A percentile compares a stretch with the other conserved stretches of the same genome.
These are phyloP conservation scores for Threskiornis aethiopicus DNA, from an alignment of 2,797 vertebrate species.

Conservation along the genomic window DNA sequence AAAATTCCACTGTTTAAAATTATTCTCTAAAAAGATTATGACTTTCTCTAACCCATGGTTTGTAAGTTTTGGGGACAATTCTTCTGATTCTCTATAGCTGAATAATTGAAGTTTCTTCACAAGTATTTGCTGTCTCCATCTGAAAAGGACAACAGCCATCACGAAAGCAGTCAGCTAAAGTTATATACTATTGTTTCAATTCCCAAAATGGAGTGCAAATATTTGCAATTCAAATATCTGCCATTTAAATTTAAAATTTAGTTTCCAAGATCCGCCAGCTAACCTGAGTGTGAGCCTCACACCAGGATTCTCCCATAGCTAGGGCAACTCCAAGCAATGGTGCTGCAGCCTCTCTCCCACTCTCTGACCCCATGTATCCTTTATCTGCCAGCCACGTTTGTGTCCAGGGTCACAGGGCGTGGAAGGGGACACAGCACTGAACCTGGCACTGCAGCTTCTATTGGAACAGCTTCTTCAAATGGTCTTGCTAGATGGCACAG, in stretches of 20 bases:
- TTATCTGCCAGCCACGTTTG: not conserved
- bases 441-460: not conserved
- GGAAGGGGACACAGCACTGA: not conserved
- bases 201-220: not conserved
- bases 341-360: not conserved
- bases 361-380: not conserved
- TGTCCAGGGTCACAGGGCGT: not conserved
- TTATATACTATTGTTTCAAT: not conserved
- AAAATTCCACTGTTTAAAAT: not conserved
- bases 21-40: not conserved
- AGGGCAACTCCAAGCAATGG: not conserved
- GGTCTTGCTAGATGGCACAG: not conserved
- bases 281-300: not conserved
- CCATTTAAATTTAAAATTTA: slow-evolving; percentile 1
- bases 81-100: not conserved
- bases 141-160: not conserved
- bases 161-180: not conserved
- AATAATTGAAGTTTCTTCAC: not conserved
- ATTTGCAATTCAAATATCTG: slow-evolving; percentile 9
- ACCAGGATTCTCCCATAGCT: not conserved
- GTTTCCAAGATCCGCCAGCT: not conserved
- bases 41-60: not conserved
- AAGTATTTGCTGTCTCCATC: not conserved
- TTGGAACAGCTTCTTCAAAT: not conserved
- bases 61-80: not conserved